These are phyloP conservation scores for Galaxias olidus DNA, from an alignment of 2,797 vertebrate genomes.

Conservation along the genomic window DNA sequence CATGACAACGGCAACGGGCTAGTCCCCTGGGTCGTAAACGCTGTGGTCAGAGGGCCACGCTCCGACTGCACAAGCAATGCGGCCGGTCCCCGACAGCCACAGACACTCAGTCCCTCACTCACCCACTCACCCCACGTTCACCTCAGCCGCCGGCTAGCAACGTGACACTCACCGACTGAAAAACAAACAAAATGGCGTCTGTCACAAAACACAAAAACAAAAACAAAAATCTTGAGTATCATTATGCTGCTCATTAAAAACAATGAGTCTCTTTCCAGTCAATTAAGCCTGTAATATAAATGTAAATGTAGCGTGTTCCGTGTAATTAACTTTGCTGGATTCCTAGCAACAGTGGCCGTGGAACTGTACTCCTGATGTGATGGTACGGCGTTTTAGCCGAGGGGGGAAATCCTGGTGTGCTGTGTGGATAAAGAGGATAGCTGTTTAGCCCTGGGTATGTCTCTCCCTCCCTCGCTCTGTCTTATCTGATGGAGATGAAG, in stretches of 20 bases:
- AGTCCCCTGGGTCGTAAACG: constrained; percentile 14
- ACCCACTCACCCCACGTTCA: neutral
- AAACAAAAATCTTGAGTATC: constrained; percentile 46
- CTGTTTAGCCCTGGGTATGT: constrained; percentile 13
- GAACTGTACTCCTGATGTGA: constrained; percentile 36
- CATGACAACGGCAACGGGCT: constrained; percentile 27
- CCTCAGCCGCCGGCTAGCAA: neutral
- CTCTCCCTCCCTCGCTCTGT: constrained; percentile 7
- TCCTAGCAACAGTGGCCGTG: constrained; percentile 21
- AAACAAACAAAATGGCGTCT: constrained; percentile 26
- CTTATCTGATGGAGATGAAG: constrained; percentile 30
- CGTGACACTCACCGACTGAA: neutral
- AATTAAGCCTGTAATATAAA: constrained; percentile 69
- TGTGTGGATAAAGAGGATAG: constrained; percentile 23
- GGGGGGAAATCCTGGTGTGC: neutral
- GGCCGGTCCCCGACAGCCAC: neutral
- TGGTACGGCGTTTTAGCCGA: neutral
- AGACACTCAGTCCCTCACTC: neutral
- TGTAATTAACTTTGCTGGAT: constrained; percentile 57
- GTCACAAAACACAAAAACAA: constrained; percentile 26
- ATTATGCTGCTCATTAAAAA: constrained; percentile 61
- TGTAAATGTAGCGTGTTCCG: constrained; percentile 60
- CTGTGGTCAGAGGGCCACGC: neutral
- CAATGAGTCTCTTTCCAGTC: constrained; percentile 54
- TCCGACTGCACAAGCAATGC: neutral